Conservation (phyloP, 1,140 invertebrate genomes). For the Zaprionus taronus region DNA sequence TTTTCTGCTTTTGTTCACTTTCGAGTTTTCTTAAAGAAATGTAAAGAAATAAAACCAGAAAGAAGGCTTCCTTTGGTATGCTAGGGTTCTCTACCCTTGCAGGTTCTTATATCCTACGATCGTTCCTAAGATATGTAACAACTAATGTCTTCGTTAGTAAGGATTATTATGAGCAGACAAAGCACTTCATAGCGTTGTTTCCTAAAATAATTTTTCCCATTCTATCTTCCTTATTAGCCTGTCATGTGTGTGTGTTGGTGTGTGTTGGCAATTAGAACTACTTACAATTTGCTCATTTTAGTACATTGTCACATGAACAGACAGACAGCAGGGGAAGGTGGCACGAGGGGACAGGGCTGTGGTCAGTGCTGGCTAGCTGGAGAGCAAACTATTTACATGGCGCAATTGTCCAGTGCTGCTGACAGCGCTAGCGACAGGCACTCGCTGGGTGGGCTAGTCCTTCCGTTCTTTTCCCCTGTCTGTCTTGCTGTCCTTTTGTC, state of each 20-base stretch:
- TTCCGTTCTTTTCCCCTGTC: background rate
- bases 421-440: conserved; percentile 17
- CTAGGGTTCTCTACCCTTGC: no score
- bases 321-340: background rate
- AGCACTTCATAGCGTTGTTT: background rate
- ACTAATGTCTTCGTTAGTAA: background rate
- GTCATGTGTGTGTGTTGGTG: conserved; percentile 15
- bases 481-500: background rate
- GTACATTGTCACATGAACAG: conserved; percentile 30
- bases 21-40: background rate
- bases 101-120: no score
- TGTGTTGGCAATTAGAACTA: conserved; percentile 36
- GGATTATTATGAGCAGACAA: background rate
- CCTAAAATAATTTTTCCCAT: background rate
- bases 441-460: background rate
- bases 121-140: background rate
- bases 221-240: background rate
- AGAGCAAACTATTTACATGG: conserved; percentile 45
- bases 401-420: background rate
- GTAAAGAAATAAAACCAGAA: background rate
- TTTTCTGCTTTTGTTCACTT: background rate
- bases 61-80: no score
- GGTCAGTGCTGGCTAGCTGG: background rate
- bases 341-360: background rate
- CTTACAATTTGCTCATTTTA: conserved; percentile 50